Percentiles rank a stretch among this genome's conserved stretches.
These are phyloP conservation scores for Glyptemys insculpta DNA, from an alignment of 2,797 vertebrate species.

Conservation along the genomic window DNA sequence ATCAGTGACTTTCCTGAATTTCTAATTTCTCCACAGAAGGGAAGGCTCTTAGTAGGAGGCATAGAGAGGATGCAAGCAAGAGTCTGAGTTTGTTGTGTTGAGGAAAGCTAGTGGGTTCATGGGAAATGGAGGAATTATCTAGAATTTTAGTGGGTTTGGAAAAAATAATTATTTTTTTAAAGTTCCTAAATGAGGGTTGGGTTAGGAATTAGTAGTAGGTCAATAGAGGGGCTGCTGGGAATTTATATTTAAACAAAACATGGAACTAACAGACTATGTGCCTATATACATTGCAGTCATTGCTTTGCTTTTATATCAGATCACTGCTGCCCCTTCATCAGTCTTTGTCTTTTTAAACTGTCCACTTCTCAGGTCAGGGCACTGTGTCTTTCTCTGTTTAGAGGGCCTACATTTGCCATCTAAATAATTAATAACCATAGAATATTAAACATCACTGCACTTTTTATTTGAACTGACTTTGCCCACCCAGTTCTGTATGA, in stretches of 20 bases:
- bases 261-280: not conserved
- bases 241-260: not conserved
- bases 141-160: not conserved
- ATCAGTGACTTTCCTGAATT: not conserved
- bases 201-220: not conserved
- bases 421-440: not conserved
- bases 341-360: not conserved
- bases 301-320: not conserved
- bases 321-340: not conserved
- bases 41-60: not conserved
- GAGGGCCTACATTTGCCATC: not conserved
- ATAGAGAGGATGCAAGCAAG: not conserved
- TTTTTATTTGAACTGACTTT: not conserved
- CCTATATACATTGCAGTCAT: not conserved
- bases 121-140: not conserved
- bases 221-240: not conserved
- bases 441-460: not conserved
- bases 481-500: not conserved
- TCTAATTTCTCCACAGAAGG: rapidly evolving
- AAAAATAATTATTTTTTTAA: not conserved
- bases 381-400: not conserved
- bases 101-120: rapidly evolving
- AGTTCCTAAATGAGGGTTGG: not conserved
- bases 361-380: not conserved
- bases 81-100: not conserved